Evolutionary conservation across 2,113 vertebrate genomes (phyloP), one percentile per base, ranked within the genome.

Genomic region (Heliornis fulica): DNA sequence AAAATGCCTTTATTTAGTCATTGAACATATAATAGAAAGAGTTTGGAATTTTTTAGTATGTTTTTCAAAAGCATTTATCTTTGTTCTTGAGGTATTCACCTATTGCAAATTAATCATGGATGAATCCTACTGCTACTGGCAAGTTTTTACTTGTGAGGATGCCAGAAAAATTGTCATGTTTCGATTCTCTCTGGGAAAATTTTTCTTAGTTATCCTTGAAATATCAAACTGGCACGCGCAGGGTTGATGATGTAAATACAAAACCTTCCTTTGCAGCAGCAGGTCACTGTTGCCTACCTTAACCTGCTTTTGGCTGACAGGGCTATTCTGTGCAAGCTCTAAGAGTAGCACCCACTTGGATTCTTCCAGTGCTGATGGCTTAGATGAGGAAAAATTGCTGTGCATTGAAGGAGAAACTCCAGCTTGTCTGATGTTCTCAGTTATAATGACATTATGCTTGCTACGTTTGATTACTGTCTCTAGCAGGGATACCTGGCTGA

Each of bases 111-210:
- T 83, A 93, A 87, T 95, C 83, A 84, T 41, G 79, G 94, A 71
- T 92, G 79, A 92, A 87, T 90, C 68, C 65, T 91, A 59, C 59
- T 68, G 83, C 92, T 80, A 23, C 64, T 86, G 56, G 93, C 92
- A 92, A 90, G 95, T 90, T 95, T 90, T 90, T 83, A 66, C 82
- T 94, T 90, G 92, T 72, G 83, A 65, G 46, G 56, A 93, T 86
- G 83, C 90, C 94, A 95, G 90, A 70, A 85, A 92, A 89, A 90
- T 90, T 81, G 72, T 78, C 12, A 4, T 92, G 72, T 96, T 96
- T 93, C 92, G 60, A 92, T 94, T 95, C 83, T 81, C 68, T 90
- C 60, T 93, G 88, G 83, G 96, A 93, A 94, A 92, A 83, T 68
- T 85, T 91, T 85, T 90, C 79, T 46, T 86, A 34, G 48, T 81